Evolutionary conservation across 2,888 invertebrate genomes (phyloP), one percentile per base, ranked within the genome.

Genomic region (Chirona hameri): DNA sequence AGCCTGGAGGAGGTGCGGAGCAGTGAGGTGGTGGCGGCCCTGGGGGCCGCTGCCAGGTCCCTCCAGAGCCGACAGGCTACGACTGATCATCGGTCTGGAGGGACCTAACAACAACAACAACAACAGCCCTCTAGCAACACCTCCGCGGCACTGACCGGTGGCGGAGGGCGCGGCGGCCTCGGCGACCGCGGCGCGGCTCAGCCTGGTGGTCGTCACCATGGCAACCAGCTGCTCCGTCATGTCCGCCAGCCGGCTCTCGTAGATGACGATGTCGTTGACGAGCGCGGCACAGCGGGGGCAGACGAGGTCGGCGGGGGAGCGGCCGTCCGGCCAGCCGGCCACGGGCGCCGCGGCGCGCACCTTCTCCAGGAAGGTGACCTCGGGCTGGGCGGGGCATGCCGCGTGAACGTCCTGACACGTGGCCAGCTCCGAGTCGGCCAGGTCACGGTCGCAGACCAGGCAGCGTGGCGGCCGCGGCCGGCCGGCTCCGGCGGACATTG

Each of bases 221-320:
- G 29, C 72, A 4, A 72, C 72, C 72, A 72, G 72, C 72, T 31
- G 72, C 72, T 72, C 1, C 31, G 72, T 72, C 72, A 72, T 72
- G 31, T 72, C 72, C 14, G 31, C 31, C 72, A 72, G 31, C 72
- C 72, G 29, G 72, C 31, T 31, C 72, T 72, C 72, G 72, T 72
- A 72, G 72, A 72, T 72, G 72, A 72, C 72, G 72, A 72, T 72
- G 31, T 72, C 72, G 31, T 72, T 72, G 72, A 72, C 31, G 72
- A 72, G 31, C 18, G 31, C 31, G 72, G 72, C 72, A 31, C 72
- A 72, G 72, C 72, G 72, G 29, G 31, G 72, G 31, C 72, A 72
- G 31, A 72, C 72, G 31, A 72, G 72, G 72, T 72, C 72, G 72
- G 29, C 72, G 31, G 29, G 31, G 18, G 72, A 29, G 72, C 72